Conservation (phyloP, 2,888 invertebrate genomes). For the Hypercompe scribonia region DNA sequence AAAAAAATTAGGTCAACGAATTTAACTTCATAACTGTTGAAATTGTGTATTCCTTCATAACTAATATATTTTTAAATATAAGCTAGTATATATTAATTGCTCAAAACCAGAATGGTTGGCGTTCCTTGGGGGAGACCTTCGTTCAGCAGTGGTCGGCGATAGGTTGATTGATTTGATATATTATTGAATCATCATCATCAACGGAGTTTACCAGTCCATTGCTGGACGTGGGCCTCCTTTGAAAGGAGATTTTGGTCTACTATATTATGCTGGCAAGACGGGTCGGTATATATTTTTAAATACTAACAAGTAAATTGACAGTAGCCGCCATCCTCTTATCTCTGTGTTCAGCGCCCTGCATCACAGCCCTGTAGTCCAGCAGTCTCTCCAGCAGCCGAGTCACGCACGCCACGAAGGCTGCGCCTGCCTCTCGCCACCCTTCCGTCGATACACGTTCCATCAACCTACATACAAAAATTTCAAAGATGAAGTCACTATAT, state of each 20-base stretch:
- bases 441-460: constrained; percentile 95
- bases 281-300: not conserved
- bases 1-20: not conserved
- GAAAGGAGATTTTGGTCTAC: no score
- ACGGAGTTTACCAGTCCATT: no score
- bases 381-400: constrained; percentile 95
- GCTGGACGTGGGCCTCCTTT: no score
- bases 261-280: no score
- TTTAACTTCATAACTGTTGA: not conserved
- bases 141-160: no score
- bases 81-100: constrained; percentile 92
- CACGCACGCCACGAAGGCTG: constrained; percentile 96
- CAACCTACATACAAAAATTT: constrained; percentile 85
- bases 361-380: constrained; percentile 97
- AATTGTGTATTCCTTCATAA: not conserved
- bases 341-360: constrained; percentile 97
- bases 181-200: no score
- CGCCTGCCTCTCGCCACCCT: constrained; percentile 96
- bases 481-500: not conserved
- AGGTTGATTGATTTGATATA: no score
- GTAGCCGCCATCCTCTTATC: constrained; percentile 99
- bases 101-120: no score
- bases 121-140: no score
- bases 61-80: constrained; percentile 53
- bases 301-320: constrained; percentile 94